Percentiles rank a stretch among this genome's conserved stretches.
Evolutionary conservation across 2,797 vertebrate species (phyloP).

Genomic region (Melanotaenia trifasciata): DNA sequence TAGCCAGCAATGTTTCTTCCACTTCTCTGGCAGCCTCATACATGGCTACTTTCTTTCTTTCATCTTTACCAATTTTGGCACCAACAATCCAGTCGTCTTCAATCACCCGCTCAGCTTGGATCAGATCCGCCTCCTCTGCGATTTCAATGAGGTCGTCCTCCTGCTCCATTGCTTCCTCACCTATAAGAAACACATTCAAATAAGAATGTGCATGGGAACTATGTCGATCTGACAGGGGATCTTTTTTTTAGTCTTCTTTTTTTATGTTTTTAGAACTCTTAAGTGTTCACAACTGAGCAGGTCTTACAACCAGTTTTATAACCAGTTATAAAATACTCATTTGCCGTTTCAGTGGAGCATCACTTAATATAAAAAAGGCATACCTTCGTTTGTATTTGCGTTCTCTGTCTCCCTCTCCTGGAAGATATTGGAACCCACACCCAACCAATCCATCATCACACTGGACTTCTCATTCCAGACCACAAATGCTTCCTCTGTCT

Average conservation of each 20-base stretch:
- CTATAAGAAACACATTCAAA: constrained; percentile 18
- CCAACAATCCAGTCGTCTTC: constrained; percentile 77
- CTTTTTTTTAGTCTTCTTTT: neutral
- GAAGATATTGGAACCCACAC: constrained; percentile 78
- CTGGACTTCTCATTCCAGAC: constrained; percentile 51
- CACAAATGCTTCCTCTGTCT: constrained; percentile 72
- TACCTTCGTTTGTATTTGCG: constrained; percentile 78
- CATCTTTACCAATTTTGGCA: constrained; percentile 19
- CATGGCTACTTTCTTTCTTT: constrained; percentile 15
- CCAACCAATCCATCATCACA: constrained; percentile 91
- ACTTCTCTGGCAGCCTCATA: constrained; percentile 64
- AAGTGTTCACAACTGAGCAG: neutral
- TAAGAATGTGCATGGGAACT: neutral
- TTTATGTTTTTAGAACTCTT: constrained; percentile 5
- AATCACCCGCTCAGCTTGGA: constrained; percentile 89
- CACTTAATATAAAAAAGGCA: constrained; percentile 14
- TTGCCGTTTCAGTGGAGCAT: neutral
- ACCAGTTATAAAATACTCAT: neutral
- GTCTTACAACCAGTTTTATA: neutral
- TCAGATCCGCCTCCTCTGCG: constrained; percentile 89
- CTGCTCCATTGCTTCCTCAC: constrained; percentile 62
- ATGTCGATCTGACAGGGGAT: constrained; percentile 5
- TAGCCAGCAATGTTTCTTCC: constrained; percentile 81
- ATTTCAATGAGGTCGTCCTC: constrained; percentile 85
- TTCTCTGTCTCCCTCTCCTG: constrained; percentile 69